Evolutionary conservation across 2,113 vertebrate genomes (phyloP), one percentile per base, ranked within the genome.

Genomic region (Aythya baeri): DNA sequence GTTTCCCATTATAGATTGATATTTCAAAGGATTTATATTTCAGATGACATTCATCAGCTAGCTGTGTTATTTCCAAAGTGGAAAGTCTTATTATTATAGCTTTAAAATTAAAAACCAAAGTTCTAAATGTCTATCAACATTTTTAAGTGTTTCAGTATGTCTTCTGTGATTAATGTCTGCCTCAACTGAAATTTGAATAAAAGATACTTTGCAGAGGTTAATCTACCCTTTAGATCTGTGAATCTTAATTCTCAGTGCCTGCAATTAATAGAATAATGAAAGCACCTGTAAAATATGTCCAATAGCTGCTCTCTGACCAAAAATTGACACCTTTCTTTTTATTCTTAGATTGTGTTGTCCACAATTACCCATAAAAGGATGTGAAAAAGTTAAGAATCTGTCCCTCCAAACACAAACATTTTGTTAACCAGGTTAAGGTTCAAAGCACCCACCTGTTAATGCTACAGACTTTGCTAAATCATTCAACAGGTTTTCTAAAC

Each of bases 181-280:
- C 80, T 50, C n/a, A 32, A 55, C 57, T 38, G 38, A 71, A 92
- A 88, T 67, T 59, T 81, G 29, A 74, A 59, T 67, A 59, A 55
- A 83, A 90, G 44, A 57, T 18, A 61, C 17, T 49, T 72, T 74
- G 25, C n/a, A 67, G 36, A 91, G 22, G 10, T 88, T 90, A 83
- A 65, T 25, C 32, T 88, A 83, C 20, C 57, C 49, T 81, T 76
- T 86, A 52, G 57, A 81, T 81, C 36, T 52, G 10, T 74, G 38
- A 92, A 71, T 59, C 70, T 43, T 88, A 78, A 75, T 44, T 81
- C 27, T 23, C 1, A 46, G 46, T 44, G 8, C 15, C 43, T 54
- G 21, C 74, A 90, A 93, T 90, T 86, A 90, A 77, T 36, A 61
- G 13, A 81, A 27, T 50, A 66, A 83, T 86, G 94, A 91, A 80